Conservation (phyloP, 1,140 invertebrate species). For the Aphelenchoides besseyi region DNA sequence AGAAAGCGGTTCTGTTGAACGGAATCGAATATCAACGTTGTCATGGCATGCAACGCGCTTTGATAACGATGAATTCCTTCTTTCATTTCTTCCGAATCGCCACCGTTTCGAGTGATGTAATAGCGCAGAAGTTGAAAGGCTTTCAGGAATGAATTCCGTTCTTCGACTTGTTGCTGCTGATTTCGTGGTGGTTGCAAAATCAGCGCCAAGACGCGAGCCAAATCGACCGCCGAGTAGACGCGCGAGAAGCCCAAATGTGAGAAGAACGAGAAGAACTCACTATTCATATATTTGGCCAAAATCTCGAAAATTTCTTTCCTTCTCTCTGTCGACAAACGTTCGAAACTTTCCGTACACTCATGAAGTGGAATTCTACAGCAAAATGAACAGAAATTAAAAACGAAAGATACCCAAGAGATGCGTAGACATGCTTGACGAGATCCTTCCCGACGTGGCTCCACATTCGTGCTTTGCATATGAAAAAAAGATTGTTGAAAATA, state of each 20-base stretch:
- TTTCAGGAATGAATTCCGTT: neutral
- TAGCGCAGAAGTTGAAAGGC: neutral
- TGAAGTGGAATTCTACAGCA: slow-evolving; percentile 14
- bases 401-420: slow-evolving; percentile 3
- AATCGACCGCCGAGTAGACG: neutral
- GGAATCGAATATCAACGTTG: neutral
- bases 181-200: neutral
- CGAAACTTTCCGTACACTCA: neutral
- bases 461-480: neutral
- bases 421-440: neutral
- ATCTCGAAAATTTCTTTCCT: neutral
- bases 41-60: neutral
- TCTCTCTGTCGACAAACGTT: neutral
- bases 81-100: neutral
- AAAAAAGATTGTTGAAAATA: neutral
- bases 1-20: neutral
- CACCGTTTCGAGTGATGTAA: neutral
- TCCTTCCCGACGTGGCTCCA: slow-evolving; percentile 8
- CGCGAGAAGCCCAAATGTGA: slow-evolving; percentile 14
- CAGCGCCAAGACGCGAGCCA: neutral
- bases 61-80: neutral
- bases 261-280: slow-evolving; percentile 5
- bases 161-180: slow-evolving; percentile 6
- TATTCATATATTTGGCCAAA: neutral
- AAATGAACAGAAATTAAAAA: neutral